A percentile compares a stretch with the other conserved stretches of the same genome.
phyloP scores from a whole-genome alignment of 2,797 vertebrate species.

The Lates japonicus region DNA sequence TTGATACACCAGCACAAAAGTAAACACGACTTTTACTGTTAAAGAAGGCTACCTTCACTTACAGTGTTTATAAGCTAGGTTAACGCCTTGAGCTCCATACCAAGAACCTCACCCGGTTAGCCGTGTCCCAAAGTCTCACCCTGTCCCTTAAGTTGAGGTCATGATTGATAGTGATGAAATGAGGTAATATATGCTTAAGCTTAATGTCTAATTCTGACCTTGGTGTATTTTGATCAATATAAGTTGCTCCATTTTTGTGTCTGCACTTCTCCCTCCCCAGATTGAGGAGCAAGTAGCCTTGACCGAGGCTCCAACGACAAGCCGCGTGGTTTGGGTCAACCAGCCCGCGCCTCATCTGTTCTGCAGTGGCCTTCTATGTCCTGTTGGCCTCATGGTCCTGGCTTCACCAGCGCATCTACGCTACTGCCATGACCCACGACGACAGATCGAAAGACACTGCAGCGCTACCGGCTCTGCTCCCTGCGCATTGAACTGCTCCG shows the following conservation, averaged over 20 bases:
- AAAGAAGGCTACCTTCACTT: background rate
- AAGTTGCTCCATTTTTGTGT: background rate
- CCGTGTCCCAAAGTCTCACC: too few species aligned
- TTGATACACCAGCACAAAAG: too few species aligned
- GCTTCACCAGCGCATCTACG: constrained; percentile 90
- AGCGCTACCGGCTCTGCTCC: constrained; percentile 87
- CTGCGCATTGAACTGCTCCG: constrained; percentile 17
- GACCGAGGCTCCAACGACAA: constrained; percentile 81
- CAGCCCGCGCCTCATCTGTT: constrained; percentile 87
- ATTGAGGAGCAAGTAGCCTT: constrained; percentile 76
- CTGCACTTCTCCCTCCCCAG: constrained; percentile 57
- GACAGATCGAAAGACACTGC: constrained; percentile 87
- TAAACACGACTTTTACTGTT: too few species aligned
- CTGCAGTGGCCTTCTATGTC: constrained; percentile 88
- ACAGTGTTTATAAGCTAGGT: background rate
- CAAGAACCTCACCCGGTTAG: too few species aligned
- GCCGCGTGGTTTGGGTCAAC: constrained; percentile 89
- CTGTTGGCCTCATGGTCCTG: constrained; percentile 88
- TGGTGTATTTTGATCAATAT: background rate
- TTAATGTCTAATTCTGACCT: background rate
- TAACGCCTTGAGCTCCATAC: background rate
- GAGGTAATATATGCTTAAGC: background rate
- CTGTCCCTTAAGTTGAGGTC: background rate
- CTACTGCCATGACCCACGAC: constrained; percentile 88
- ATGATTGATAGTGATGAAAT: background rate